Base-by-base conservation (phyloP, 1,140 invertebrate species). In the Saccostrea glomerata region DNA sequence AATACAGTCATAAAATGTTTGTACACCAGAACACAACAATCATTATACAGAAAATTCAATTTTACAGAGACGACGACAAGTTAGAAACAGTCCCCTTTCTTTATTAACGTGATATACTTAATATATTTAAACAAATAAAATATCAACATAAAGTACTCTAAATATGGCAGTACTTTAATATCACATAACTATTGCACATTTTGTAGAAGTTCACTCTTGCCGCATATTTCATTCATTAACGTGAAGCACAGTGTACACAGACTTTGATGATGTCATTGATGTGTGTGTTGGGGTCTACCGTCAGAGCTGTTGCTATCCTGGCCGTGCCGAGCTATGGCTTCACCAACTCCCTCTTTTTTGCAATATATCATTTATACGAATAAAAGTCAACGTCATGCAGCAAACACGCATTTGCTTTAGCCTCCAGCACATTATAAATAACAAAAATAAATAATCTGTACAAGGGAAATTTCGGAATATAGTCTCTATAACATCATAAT, bases 401-500 rank as follows among this genome's bases (percentile, higher is more conserved):
- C 88, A 89, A 89, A 89, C 88, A 86, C 85, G 85, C 85, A 63
- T 85, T 47, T 82, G 85, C 85, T 82, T 82, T 89, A 86, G 66
- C 60, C 85, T 82, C 77, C 85, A 89, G 85, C 77, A 85, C 82
- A 88, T 86, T 60, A 86, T 83, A 85, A 86, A 86, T 85, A 89
- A 89, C 88, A 89, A 89, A 89, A 89, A 89, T 89, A 89, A 88
- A 88, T 86, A 86, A 54, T 89, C 70, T 89, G 85, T 89, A 89
- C 88, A 89, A 89, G 88, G 88, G 88, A 89, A 88, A 89, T 89
- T 86, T 86, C 66, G 88, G 88, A 89, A 89, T 89, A 56, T 86
- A 89, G 82, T 86, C 63, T 54, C 55, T 85, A 23, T 89, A 55
- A 86, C 85, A 89, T 86, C 88, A 89, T 86, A 83, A 89, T 85